A percentile compares a stretch with the other conserved stretches of the same genome.
These are phyloP conservation scores for Plotosus lineatus DNA, from an alignment of 2,113 vertebrate species.

Conservation along the genomic window DNA sequence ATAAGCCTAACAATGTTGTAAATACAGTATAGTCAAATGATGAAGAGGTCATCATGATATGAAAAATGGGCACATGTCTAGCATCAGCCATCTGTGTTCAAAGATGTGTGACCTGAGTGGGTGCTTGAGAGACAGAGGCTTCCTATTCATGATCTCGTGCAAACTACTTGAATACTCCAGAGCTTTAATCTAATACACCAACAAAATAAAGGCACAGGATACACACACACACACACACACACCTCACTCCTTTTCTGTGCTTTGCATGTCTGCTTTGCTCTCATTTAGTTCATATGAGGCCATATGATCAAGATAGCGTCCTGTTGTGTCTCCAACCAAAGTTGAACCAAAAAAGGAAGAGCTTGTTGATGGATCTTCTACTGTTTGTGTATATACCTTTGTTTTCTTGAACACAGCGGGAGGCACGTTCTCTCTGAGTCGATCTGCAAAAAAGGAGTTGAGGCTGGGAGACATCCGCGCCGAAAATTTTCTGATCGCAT, in stretches of 20 bases:
- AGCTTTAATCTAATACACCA: slow-evolving; percentile 76
- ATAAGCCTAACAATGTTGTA: not conserved
- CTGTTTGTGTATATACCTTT: slow-evolving; percentile 12
- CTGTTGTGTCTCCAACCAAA: slow-evolving; percentile 65
- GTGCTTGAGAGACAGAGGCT: slow-evolving; percentile 34
- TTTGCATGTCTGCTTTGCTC: slow-evolving; percentile 61
- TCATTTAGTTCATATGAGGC: not conserved
- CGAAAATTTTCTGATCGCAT: not conserved
- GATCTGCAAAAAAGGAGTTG: not conserved
- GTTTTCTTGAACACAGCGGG: not conserved
- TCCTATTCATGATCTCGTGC: slow-evolving; percentile 58
- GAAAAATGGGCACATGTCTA: not conserved
- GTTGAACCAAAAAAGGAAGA: slow-evolving; percentile 69
- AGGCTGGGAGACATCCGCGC: not conserved
- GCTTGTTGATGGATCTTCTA: slow-evolving; percentile 8
- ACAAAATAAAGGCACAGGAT: slow-evolving; percentile 57
- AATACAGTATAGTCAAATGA: not conserved
- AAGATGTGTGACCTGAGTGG: slow-evolving; percentile 42
- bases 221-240: not conserved
- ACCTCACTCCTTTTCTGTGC: not conserved
- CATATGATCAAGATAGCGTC: slow-evolving; percentile 47
- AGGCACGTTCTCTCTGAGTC: slow-evolving; percentile 30
- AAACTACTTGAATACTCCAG: slow-evolving; percentile 72
- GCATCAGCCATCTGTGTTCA: slow-evolving; percentile 62
- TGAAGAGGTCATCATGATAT: not conserved